phyloP scores from a whole-genome alignment of 1,140 invertebrate genomes.

The Drosophila persimilis region DNA sequence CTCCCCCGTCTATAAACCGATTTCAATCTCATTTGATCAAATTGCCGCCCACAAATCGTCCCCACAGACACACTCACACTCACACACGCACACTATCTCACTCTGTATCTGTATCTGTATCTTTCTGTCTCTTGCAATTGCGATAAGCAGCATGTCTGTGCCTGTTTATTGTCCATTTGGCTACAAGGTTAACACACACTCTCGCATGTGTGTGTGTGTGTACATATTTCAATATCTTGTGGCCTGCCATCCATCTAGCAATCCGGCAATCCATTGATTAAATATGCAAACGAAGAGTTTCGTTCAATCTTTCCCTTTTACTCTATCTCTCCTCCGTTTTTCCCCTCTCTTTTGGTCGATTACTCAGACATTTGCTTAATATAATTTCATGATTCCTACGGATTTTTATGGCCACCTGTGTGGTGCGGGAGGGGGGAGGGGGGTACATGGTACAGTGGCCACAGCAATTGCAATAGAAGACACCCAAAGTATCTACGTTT shows the following conservation, averaged over 20 bases:
- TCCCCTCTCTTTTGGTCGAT: not conserved
- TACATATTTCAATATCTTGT: conserved; percentile 52
- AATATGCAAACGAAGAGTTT: conserved; percentile 55
- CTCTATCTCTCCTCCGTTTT: too few relatives aligned
- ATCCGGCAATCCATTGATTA: conserved; percentile 47
- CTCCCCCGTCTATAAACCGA: not conserved
- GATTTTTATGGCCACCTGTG: conserved; percentile 12
- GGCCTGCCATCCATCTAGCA: not conserved
- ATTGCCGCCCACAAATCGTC: conserved; percentile 34
- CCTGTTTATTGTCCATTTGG: conserved; percentile 20
- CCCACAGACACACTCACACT: not conserved
- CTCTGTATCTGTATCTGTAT: not conserved
- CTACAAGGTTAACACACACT: conserved; percentile 49
- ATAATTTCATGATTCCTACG: conserved; percentile 49
- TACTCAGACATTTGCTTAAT: conserved; percentile 44
- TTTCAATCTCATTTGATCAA: conserved; percentile 24
- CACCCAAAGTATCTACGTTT: too few relatives aligned
- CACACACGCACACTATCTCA: conserved; percentile 21
- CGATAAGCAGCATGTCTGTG: conserved; percentile 13
- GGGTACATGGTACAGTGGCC: too few relatives aligned
- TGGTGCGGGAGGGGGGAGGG: too few relatives aligned
- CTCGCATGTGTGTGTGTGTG: too few relatives aligned
- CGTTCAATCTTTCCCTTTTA: too few relatives aligned
- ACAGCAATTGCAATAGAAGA: too few relatives aligned
- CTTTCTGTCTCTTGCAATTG: conserved; percentile 32